Evolutionary conservation across 92 coral and sea anemone genomes (phyloP), one percentile per base, ranked within the genome.

Genomic region (Epizoanthus stellaris): DNA sequence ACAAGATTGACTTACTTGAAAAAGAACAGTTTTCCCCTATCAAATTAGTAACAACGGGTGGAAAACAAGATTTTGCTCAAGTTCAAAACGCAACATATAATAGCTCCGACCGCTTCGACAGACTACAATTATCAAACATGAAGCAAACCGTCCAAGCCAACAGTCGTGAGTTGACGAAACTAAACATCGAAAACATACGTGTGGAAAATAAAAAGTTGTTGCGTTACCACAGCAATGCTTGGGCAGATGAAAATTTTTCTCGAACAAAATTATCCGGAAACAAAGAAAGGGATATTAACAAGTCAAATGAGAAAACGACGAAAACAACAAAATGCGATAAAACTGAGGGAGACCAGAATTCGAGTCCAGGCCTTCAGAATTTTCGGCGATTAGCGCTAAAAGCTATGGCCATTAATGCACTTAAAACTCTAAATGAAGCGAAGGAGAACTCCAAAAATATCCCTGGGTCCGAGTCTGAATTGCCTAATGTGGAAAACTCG

Each of bases 221-320:
- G 38, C 77, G 77, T 72, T 43, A 23, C 77, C 47, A 68, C 30
- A 36, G 47, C 45, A 45, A 19, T 57, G 58, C 77, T 0, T 72
- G 77, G 77, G 19, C 59, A 42, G 77, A 39, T 72, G 59, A 72
- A 45, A 57, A 36, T 1, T 40, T n/a, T 20, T 14, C 39, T 72
- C 59, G 77, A 43, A 38, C 20, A 45, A 38, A 40, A 6, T 47
- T 20, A 42, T 17, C 58, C 5, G 56, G 16, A 11, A 20, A 72
- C 16, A 47, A 72, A 45, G 59, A 19, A 43, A 3, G 3, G 38
- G 38, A n/a, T 43, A 14, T 34, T 47, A 49, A 70, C 12, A 70
- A 16, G 9, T 11, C 8, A 70, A 72, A 11, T 12, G 42, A 15
- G 59, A 40, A 57, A 23, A 47, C 56, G n/a, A 43, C 20, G 38